Conservation (phyloP, 2,888 invertebrate species). For the Noctua janthe region DNA sequence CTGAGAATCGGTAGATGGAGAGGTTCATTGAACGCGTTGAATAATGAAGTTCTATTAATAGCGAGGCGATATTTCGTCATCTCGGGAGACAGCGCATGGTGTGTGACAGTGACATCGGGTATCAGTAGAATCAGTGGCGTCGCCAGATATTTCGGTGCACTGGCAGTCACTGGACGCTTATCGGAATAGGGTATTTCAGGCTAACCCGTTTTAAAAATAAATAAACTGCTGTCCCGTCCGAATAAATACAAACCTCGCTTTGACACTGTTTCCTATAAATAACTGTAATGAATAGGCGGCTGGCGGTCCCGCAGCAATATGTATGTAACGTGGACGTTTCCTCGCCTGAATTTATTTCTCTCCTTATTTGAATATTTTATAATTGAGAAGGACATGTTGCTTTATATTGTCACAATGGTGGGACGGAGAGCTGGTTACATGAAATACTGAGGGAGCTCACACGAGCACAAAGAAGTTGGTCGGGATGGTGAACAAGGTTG, state of each 20-base stretch:
- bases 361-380: conserved; percentile 88
- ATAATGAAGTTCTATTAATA: conserved; percentile 85
- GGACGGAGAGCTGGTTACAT: conserved; percentile 42
- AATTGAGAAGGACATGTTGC: conserved; percentile 81
- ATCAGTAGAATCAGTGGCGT: conserved; percentile 79
- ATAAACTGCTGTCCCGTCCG: conserved; percentile 85
- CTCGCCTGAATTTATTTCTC: conserved; percentile 85
- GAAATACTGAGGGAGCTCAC: conserved; percentile 49
- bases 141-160: conserved; percentile 80
- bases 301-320: conserved; percentile 86
- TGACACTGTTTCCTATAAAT: conserved; percentile 89
- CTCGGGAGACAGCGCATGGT: conserved; percentile 76
- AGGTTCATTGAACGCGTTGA: conserved; percentile 81
- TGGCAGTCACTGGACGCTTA: conserved; percentile 83
- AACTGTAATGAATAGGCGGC: conserved; percentile 89
- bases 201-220: conserved; percentile 88
- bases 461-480: conserved; percentile 36
- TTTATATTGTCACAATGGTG: conserved; percentile 73
- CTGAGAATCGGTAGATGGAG: conserved; percentile 54
- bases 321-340: conserved; percentile 88
- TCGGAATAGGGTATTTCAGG: conserved; percentile 85
- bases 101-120: conserved; percentile 81
- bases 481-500: conserved; percentile 29
- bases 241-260: conserved; percentile 87
- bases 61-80: conserved; percentile 81